phyloP scores from a whole-genome alignment of 2,797 vertebrate species.

The Lepus townsendii region DNA sequence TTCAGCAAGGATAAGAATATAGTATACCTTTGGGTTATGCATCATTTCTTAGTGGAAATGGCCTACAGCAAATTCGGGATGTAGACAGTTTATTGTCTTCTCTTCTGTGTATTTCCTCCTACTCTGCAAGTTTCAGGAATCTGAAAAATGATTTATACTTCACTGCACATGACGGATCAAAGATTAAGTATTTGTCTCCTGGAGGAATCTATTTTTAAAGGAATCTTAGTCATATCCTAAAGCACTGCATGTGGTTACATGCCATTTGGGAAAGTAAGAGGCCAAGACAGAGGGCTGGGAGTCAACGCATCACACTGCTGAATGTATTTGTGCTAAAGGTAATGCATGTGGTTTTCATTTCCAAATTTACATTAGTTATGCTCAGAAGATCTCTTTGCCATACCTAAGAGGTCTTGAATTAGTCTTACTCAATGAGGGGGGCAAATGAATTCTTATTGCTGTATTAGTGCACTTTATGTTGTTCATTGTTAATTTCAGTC shows the following conservation, averaged over 20 bases:
- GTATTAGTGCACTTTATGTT: neutral
- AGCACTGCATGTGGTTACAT: neutral
- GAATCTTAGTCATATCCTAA: neutral
- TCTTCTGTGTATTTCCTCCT: neutral
- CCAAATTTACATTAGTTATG: neutral
- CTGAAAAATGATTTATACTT: neutral
- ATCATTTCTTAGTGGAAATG: neutral
- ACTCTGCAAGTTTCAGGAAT: neutral
- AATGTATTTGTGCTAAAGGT: neutral
- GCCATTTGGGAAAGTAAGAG: neutral
- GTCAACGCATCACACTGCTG: neutral
- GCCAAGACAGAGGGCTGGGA: neutral
- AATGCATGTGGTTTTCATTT: neutral
- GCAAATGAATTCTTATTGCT: neutral
- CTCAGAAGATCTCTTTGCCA: neutral
- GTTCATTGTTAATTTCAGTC: neutral
- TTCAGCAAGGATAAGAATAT: neutral
- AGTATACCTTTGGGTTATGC: neutral
- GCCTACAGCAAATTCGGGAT: neutral
- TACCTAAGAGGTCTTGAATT: neutral
- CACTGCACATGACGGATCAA: neutral
- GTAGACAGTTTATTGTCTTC: neutral
- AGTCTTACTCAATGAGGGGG: neutral
- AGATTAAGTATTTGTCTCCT: constrained; percentile 27
- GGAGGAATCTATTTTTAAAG: neutral